Evolutionary conservation across 2,797 vertebrate genomes (phyloP).

Genomic region (Peromyscus attwateri): DNA sequence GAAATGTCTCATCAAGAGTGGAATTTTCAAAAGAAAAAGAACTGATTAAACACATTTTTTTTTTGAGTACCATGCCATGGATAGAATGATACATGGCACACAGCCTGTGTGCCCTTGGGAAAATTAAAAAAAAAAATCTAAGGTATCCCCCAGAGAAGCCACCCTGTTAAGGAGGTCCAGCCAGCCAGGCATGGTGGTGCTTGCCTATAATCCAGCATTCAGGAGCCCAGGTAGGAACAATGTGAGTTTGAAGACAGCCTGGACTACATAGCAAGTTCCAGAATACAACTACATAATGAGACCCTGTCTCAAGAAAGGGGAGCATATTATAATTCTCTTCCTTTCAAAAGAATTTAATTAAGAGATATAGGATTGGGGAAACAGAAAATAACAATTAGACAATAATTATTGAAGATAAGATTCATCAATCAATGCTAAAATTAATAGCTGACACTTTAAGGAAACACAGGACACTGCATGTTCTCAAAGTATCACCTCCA

Average conservation of each 20-base stretch:
- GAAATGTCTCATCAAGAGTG: slow-evolving; percentile 15
- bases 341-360: slow-evolving; percentile 46
- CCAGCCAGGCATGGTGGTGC: neutral
- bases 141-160: neutral
- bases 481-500: neutral
- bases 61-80: neutral
- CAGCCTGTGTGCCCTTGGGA: neutral
- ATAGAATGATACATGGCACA: neutral
- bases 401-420: slow-evolving; percentile 63
- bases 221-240: neutral
- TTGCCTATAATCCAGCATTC: neutral
- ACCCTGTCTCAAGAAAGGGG: neutral
- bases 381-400: slow-evolving; percentile 58
- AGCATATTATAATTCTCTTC: slow-evolving; percentile 7
- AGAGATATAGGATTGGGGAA: neutral
- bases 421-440: slow-evolving; percentile 44
- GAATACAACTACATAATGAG: neutral
- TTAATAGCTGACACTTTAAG: slow-evolving; percentile 54
- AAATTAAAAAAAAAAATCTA: slow-evolving; percentile 42
- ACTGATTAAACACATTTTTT: neutral
- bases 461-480: neutral
- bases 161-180: slow-evolving; percentile 8
- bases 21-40: neutral
- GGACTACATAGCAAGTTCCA: neutral
- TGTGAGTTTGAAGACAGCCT: too few species aligned